Evolutionary conservation across 2,888 invertebrate species (phyloP).

Genomic region (Apodemia duryi): DNA sequence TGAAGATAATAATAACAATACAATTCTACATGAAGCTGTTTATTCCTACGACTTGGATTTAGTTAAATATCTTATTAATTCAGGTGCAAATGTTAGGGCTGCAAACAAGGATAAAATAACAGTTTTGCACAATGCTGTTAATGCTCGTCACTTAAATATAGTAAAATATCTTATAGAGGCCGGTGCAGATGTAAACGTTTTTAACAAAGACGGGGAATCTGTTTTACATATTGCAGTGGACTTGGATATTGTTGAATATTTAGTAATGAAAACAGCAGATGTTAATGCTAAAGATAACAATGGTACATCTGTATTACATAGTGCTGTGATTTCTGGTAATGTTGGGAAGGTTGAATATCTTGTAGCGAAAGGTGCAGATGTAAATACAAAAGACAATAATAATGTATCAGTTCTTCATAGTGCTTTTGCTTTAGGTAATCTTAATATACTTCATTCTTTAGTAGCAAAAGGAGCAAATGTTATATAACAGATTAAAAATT

Average conservation of each 20-base stretch:
- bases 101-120: slow-evolving; percentile 33
- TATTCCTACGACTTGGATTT: background rate
- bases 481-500: too few species aligned
- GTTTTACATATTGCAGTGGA: slow-evolving; percentile 6
- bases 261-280: background rate
- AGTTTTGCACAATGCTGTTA: slow-evolving; percentile 28
- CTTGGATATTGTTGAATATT: background rate
- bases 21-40: background rate
- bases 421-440: background rate
- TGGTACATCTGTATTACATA: background rate
- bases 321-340: background rate
- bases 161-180: too few species aligned
- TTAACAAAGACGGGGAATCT: slow-evolving; percentile 8
- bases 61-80: background rate
- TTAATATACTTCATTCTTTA: background rate
- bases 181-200: too few species aligned
- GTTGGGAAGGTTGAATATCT: background rate
- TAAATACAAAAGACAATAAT: background rate
- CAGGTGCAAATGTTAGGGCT: background rate
- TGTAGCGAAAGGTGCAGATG: background rate
- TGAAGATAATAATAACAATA: too few species aligned
- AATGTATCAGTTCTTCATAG: background rate
- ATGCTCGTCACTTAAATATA: too few species aligned
- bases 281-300: background rate
- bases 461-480: background rate